Evolutionary conservation across 1,140 invertebrate species (phyloP), one percentile per base, ranked within the genome.

Genomic region (Bradysia coprophila): DNA sequence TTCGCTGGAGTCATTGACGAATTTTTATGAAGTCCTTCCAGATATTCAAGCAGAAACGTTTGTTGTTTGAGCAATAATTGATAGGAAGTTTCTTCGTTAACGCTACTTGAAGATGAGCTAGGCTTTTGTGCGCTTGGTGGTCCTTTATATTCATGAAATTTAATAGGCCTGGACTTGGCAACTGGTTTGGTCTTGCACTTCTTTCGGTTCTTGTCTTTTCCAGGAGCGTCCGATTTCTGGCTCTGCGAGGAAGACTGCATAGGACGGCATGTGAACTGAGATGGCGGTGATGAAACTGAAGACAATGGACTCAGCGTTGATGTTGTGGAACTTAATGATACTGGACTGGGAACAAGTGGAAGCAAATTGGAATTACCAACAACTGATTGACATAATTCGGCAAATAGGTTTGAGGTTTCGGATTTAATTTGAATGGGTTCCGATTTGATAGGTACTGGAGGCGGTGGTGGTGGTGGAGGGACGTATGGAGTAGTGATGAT

Each of bases 131-230:
- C 75, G 64, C 82, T 94, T 42, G 91, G 89, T 32, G 92, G 92
- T 41, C 91, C 91, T 70, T 95, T 96, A 61, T 97, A 96, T 61
- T 97, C 93, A 61, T 97, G 92, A 63, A 97, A 97, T 67, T 97
- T 97, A 45, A 96, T 93, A 33, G 81, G 88, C 45, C 87, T 76
- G 2, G 87, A 76, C 59, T 95, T 95, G 0, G 78, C 73, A 44
- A 76, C 68, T 4, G 78, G 72, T 54, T 87, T 83, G 38, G 78
- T 78, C 63, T 94, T 93, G n/a, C 73, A 78, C 61, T 93, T 93
- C 62, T 92, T 92, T 34, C 81, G 66, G 51, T 82, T 86, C 53
- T 85, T 86, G 51, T 80, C 83, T 54, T 86, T 86, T 4, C 77
- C 78, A 0, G 78, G 76, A 1, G 76, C 75, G 53, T 77, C 73